Base-by-base conservation (phyloP, 1,140 invertebrate species). In the Sycophaga agraensis region DNA sequence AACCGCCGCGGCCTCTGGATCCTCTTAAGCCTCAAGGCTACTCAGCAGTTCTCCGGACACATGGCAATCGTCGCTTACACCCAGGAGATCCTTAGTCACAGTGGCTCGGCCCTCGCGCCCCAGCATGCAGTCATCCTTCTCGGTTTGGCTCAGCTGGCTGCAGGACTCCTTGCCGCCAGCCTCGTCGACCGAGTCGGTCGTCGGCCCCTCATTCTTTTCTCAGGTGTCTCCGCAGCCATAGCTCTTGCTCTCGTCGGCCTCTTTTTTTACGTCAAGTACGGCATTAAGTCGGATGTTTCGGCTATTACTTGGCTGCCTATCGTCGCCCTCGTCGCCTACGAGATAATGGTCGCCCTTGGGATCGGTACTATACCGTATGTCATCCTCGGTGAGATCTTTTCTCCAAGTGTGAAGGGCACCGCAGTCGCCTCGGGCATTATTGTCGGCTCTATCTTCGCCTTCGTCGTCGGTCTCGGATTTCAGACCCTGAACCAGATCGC, bases 11-110 rank as follows among this genome's bases (percentile, higher is more conserved):
- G 85, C 16, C 76, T 92, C 1, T 74, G 86, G n/a, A 87, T 91
- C 46, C 80, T 87, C 19, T 66, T 89, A 24, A 82, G 85, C 16
- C 78, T 91, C 53, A 88, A 90, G 72, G 82, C 86, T 0, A 87
- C 89, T 4, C 90, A 92, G 70, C 88, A 91, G 68, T 84, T 91
- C 45, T 89, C 86, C 31, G 88, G 90, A 1, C 89, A 89, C 50
- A 89, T 89, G 65, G 89, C 88, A 2, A 84, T 92, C 22, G 87
- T 89, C 63, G 86, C 89, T 21, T 91, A 91, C 70, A 84, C 89
- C 0, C 86, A 89, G 53, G 83, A 86, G 56, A 91, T 93, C 68
- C 90, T 93, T 68, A 82, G 86, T 21, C 82, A 84, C 35, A 85
- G 89, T 21, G 86, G 86, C 40, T 83, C 82, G 3, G 73, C 77